Base-by-base conservation (phyloP, 2,888 invertebrate species). In the Peribatodes rhomboidaria region DNA sequence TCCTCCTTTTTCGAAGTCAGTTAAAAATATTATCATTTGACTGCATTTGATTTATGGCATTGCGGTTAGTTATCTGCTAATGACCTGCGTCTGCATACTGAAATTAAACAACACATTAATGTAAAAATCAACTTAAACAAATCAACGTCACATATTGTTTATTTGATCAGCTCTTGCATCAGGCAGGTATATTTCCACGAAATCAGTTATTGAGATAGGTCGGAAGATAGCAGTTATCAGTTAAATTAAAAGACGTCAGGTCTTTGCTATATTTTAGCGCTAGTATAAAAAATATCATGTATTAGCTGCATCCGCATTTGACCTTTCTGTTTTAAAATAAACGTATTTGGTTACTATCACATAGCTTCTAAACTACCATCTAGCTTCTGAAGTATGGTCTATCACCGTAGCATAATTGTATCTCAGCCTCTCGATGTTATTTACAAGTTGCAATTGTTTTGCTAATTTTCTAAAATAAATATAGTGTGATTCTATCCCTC, bases 161-260 rank as follows among this genome's bases (percentile, higher is more conserved):
- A 22, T 53, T 60, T 63, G 37, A 42, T 18, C 33, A 62, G 31
- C 39, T 18, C 6, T 46, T 49, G 31, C 27, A 53, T 10, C 46
- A 44, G 18, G 0, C 55, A 37, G 20, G 46, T 56, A 35, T 39
- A 41, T 60, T 50, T 59, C 54, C 39, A 57, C 41, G 8, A 13
- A 37, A 60, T 41, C 47, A 47, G 37, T 50, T 54, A 37, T 64
- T 69, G 46, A 56, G 66, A 22, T 52, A 61, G 63, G 65, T 66
- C 65, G 47, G 52, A 14, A 59, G 35, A 59, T 47, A 46, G n/a
- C 14, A 13, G 39, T 54, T 60, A 54, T 61, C 47, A 53, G 46
- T 54, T n/a, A 31, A 53, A 54, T 54, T n/a, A 31, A 53, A 54
- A 20, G 18, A 22, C 31, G 47, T 31, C 37, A 46, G 60, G 2